Base-by-base conservation (phyloP, 1,140 invertebrate species). In the Drosophila tristis region DNA sequence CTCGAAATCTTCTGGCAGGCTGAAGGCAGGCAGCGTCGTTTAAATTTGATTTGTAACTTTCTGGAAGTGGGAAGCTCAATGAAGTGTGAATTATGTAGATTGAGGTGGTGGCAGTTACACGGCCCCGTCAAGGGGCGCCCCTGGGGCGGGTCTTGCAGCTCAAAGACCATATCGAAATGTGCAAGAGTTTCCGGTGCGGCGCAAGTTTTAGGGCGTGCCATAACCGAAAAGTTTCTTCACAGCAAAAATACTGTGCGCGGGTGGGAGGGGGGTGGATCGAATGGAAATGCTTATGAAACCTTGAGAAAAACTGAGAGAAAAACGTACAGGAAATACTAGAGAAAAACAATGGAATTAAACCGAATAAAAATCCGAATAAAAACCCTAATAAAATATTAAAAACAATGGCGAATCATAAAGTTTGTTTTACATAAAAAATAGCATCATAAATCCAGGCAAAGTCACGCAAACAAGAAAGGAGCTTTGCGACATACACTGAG, bases 81-180 rank as follows among this genome's bases (percentile, higher is more conserved):
- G 68, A 55, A 75, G 81, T 86, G 81, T 86, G 74, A 86, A 87
- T 74, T 86, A 65, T 82, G 58, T 63, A 51, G 74, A 74, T 57
- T 63, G 55, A 71, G 66, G 67, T 66, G 65, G 53, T 35, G 25
- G 53, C 20, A 50, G 20, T 54, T 63, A 11, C 35, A 13, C 4
- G 11, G 11, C 35, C 35, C 35, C 11, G 48, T 64, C 15, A 31
- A 64, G 56, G 53, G 68, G 68, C 47, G 39, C 45, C 35, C 56
- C 31, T 16, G 55, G 26, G 67, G 68, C 57, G 50, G 25, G 66
- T 57, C 66, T 67, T 70, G 35, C 53, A 43, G 35, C 25, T 26
- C 29, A 26, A 31, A 55, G 53, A 71, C 11, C 67, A 71, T 71
- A 71, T 71, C 67, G 67, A 49, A 39, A 56, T 50, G 67, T 29